These are phyloP conservation scores for Peromyscus nudipes DNA, from an alignment of 2,797 vertebrate genomes.

Conservation along the genomic window DNA sequence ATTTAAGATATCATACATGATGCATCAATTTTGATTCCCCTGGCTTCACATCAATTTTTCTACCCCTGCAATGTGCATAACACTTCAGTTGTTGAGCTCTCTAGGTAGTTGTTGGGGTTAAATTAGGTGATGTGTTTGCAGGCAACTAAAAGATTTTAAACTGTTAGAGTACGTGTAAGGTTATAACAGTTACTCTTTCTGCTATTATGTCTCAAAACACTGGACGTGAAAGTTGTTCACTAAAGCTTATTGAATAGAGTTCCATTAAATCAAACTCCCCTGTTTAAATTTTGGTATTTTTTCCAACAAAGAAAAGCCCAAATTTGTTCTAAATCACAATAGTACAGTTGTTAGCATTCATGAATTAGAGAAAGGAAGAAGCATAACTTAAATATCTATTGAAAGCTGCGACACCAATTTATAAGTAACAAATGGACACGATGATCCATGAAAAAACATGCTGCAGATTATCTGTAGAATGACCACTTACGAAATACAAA, in stretches of 20 bases:
- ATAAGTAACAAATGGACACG: background rate
- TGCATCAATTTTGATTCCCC: background rate
- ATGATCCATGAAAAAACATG: background rate
- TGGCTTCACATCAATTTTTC: background rate
- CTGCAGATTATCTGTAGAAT: background rate
- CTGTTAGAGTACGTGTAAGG: background rate
- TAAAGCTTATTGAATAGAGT: constrained; percentile 41
- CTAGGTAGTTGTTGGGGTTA: background rate
- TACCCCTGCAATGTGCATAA: background rate
- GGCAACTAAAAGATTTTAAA: background rate
- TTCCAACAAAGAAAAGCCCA: background rate
- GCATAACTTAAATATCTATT: background rate
- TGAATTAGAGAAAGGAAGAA: background rate
- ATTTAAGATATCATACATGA: background rate
- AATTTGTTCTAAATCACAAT: constrained; percentile 26
- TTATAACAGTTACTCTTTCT: constrained; percentile 5
- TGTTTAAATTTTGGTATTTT: constrained; percentile 34
- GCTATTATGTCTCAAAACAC: background rate
- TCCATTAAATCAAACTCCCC: constrained; percentile 26
- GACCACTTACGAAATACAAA: background rate
- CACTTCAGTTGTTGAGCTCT: background rate
- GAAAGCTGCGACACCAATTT: background rate
- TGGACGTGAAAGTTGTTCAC: background rate
- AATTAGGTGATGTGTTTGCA: constrained; percentile 24
- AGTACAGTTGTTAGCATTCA: background rate